phyloP scores from a whole-genome alignment of 2,888 invertebrate species.

The Cheilosia scutellata region DNA sequence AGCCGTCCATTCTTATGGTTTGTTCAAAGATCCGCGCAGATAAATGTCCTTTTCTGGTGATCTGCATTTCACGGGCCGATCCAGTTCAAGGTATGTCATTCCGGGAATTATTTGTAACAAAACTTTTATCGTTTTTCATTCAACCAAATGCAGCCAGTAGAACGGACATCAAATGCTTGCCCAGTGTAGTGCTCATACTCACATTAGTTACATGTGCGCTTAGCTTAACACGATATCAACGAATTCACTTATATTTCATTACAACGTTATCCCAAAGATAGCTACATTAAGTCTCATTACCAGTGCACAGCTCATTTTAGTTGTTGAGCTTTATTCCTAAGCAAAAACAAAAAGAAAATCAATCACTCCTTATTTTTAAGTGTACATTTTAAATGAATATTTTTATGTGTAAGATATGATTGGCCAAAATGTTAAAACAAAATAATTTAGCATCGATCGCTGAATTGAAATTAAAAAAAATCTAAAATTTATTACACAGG shows the following conservation, averaged over 20 bases:
- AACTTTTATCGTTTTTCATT: constrained; percentile 84
- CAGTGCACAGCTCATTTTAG: constrained; percentile 38
- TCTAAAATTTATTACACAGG: not conserved
- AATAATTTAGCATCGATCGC: constrained; percentile 23
- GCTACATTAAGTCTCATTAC: constrained; percentile 62
- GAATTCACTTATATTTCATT: constrained; percentile 61
- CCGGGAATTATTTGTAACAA: constrained; percentile 84
- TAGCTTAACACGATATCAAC: constrained; percentile 66
- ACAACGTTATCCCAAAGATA: constrained; percentile 66
- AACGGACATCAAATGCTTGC: constrained; percentile 69
- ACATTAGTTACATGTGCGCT: constrained; percentile 65
- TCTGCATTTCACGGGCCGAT: constrained; percentile 88
- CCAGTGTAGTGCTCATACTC: constrained; percentile 61
- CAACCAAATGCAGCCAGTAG: constrained; percentile 83
- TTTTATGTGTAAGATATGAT: constrained; percentile 38
- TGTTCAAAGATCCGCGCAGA: no score
- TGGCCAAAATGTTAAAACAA: constrained; percentile 44
- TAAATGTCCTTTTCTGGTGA: no score
- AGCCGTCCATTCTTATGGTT: no score
- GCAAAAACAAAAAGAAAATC: not conserved
- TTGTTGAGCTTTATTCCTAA: constrained; percentile 50
- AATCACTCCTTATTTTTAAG: constrained; percentile 48
- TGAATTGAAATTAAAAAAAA: constrained; percentile 49
- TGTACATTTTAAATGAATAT: constrained; percentile 42
- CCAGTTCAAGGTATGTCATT: constrained; percentile 88